phyloP scores from a whole-genome alignment of 2,888 invertebrate species.

The Chymomyza caudatula region DNA sequence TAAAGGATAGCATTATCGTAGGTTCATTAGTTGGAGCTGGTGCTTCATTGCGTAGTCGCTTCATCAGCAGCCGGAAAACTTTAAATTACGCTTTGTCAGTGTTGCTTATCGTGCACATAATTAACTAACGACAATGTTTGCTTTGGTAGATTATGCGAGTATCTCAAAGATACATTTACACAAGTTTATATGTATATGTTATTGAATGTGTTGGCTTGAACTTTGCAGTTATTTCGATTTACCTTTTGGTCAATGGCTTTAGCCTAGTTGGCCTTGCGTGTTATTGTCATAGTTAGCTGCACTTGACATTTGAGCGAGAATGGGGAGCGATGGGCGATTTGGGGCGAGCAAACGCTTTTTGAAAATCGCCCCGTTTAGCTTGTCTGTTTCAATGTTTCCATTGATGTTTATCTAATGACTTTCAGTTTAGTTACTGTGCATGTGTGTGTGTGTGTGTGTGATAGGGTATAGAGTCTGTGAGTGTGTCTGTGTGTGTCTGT shows the following conservation, averaged over 20 bases:
- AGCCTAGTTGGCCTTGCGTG: conserved; percentile 40
- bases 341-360: not conserved
- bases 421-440: conserved; percentile 6
- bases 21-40: not conserved
- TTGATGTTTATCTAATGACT: conserved; percentile 42
- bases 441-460: not conserved
- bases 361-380: conserved; percentile 1
- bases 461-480: not conserved
- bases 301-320: conserved; percentile 40
- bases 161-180: not conserved
- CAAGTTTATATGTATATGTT: not conserved
- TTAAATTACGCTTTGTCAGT: conserved; percentile 19
- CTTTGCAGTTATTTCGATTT: conserved; percentile 29
- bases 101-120: conserved; percentile 21
- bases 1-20: not conserved
- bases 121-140: conserved; percentile 18
- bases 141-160: conserved; percentile 9
- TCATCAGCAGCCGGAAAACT: conserved; percentile 28
- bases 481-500: not conserved
- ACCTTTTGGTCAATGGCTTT: conserved; percentile 24
- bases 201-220: not conserved
- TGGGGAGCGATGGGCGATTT: conserved; percentile 1
- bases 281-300: conserved; percentile 30
- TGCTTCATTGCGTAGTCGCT: conserved; percentile 20
- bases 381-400: conserved; percentile 29